phyloP scores from a whole-genome alignment of 2,113 vertebrate genomes.

The Menidia beryllina region DNA sequence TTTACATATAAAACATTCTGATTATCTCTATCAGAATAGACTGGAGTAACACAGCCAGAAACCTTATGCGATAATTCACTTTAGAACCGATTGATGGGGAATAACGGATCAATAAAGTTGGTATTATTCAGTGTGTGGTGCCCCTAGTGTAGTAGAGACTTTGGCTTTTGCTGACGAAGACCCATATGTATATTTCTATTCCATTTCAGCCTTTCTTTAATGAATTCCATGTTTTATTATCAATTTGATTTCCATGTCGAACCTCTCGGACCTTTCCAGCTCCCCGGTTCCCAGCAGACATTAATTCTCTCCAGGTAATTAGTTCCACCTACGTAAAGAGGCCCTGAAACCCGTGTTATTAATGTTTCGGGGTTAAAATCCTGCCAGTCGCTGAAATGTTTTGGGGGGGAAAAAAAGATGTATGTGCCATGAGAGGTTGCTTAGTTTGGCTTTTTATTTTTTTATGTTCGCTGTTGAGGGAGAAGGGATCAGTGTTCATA shows the following conservation, averaged over 20 bases:
- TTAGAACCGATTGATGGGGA: constrained; percentile 36
- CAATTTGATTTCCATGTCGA: constrained; percentile 10
- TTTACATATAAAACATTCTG: background rate
- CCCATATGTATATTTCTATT: no score
- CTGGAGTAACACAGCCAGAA: background rate
- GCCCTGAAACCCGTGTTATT: constrained; percentile 40
- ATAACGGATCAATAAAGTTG: constrained; percentile 36
- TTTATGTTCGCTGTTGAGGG: background rate
- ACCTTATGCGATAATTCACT: background rate
- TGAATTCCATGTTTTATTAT: background rate
- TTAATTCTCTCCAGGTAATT: constrained; percentile 51
- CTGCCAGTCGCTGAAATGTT: constrained; percentile 6
- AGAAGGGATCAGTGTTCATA: background rate
- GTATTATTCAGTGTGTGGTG: background rate
- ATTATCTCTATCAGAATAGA: background rate
- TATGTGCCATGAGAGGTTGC: constrained; percentile 6
- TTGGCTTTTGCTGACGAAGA: no score
- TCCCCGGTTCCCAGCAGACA: constrained; percentile 18
- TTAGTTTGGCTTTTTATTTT: background rate
- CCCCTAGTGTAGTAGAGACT: constrained; percentile 4
- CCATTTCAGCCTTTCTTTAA: background rate
- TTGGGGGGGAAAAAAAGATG: background rate
- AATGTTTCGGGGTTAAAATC: constrained; percentile 27
- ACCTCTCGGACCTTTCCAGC: background rate
- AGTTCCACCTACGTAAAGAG: constrained; percentile 31